Conservation (phyloP, 2,797 vertebrate genomes). For the Hemitrygon akajei region DNA sequence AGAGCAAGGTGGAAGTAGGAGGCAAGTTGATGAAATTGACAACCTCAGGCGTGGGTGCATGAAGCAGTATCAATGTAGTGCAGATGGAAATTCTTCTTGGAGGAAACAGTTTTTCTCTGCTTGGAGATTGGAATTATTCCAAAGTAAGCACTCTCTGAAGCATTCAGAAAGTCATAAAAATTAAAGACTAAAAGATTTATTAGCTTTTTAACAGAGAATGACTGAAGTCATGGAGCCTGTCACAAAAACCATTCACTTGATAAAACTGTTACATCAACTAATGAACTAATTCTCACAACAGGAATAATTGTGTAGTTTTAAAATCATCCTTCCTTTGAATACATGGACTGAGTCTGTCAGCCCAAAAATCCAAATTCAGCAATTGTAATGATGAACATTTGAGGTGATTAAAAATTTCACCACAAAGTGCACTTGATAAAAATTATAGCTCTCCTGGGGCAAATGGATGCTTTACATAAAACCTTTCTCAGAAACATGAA, state of each 20-base stretch:
- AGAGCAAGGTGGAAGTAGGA: too few relatives aligned
- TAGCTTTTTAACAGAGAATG: too few relatives aligned
- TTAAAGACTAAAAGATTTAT: not conserved
- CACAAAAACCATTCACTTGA: conserved; percentile 13
- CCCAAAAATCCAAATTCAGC: not conserved
- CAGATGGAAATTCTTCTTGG: not conserved
- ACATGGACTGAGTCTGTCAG: not conserved
- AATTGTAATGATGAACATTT: not conserved
- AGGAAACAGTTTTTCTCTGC: not conserved
- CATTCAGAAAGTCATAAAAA: not conserved
- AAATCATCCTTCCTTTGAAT: not conserved
- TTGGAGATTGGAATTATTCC: not conserved
- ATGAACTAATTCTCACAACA: not conserved
- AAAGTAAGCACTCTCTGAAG: not conserved
- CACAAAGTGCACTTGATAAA: not conserved
- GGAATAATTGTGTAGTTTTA: not conserved
- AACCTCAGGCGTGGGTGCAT: too few relatives aligned
- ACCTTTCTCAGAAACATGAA: not conserved
- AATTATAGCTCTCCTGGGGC: not conserved
- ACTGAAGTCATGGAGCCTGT: not conserved
- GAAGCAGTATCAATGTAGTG: too few relatives aligned
- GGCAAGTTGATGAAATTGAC: too few relatives aligned
- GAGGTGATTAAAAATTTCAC: not conserved
- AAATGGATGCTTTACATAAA: not conserved
- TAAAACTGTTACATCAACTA: not conserved